Percentiles rank a stretch among this genome's conserved stretches.
Conservation (phyloP, 2,797 vertebrate species). For the Morelia viridis region DNA sequence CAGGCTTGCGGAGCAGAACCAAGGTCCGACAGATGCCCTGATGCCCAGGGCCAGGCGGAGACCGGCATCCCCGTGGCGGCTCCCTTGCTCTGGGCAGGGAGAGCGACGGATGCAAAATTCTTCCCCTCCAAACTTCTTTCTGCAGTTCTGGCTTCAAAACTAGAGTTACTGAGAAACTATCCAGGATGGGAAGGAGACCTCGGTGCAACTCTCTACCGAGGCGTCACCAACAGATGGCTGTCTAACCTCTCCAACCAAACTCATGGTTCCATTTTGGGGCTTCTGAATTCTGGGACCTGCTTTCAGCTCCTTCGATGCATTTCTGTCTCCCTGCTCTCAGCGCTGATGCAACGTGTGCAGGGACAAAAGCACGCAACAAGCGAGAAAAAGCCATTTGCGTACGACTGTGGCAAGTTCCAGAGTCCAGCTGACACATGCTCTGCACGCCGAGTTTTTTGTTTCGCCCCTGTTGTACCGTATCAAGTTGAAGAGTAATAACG, state of each 20-base stretch:
- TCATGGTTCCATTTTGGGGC: background rate
- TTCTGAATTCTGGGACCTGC: background rate
- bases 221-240: background rate
- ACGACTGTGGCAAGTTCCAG: too few species aligned
- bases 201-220: background rate
- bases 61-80: background rate
- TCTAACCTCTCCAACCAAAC: background rate
- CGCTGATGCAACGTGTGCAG: too few species aligned
- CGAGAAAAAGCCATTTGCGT: background rate
- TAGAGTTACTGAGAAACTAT: background rate
- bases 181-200: background rate
- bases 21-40: background rate
- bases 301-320: background rate
- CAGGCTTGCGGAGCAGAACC: too few species aligned
- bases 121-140: background rate
- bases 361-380: too few species aligned
- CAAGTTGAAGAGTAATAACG: background rate
- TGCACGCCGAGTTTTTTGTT: background rate
- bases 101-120: background rate
- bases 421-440: background rate
- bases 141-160: background rate
- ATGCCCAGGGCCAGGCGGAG: background rate
- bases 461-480: background rate
- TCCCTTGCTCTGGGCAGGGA: background rate
- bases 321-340: background rate